Conservation (phyloP, 2,113 vertebrate genomes). For the Pelvicachromis taeniatus region DNA sequence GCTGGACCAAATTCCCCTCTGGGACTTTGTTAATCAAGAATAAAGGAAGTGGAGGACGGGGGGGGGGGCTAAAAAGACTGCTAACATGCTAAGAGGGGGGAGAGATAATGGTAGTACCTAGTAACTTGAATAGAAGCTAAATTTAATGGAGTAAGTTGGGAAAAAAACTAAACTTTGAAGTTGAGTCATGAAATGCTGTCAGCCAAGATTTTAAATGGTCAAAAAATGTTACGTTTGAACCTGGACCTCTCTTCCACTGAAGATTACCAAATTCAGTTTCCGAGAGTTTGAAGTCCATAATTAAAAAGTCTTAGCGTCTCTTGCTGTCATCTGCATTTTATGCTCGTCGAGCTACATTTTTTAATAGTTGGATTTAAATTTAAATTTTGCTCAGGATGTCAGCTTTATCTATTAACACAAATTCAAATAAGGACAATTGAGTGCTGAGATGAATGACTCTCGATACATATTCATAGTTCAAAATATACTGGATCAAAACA, state of each 20-base stretch:
- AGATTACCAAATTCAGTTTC: background rate
- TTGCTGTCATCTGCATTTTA: background rate
- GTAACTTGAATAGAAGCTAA: conserved; percentile 14
- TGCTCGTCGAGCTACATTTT: background rate
- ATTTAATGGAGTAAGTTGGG: background rate
- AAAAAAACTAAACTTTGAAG: background rate
- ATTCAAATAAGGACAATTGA: background rate
- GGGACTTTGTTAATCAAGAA: conserved; percentile 25
- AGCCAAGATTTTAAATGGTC: background rate
- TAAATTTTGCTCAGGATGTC: background rate
- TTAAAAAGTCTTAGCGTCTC: background rate
- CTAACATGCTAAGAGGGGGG: background rate
- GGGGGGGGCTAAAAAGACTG: conserved; percentile 14
- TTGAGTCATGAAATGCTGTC: background rate
- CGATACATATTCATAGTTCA: background rate
- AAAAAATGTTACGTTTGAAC: background rate
- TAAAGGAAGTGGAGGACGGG: background rate
- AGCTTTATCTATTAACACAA: background rate
- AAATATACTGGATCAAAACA: background rate
- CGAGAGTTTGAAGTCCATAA: background rate
- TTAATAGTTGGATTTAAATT: background rate
- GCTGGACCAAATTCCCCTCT: conserved; percentile 33
- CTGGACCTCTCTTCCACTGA: background rate
- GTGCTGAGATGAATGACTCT: background rate
- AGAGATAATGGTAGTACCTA: conserved; percentile 21